Percentiles rank a stretch among this genome's conserved stretches.
phyloP scores from a whole-genome alignment of 1,140 invertebrate species.

The Meloidogyne floridensis region DNA sequence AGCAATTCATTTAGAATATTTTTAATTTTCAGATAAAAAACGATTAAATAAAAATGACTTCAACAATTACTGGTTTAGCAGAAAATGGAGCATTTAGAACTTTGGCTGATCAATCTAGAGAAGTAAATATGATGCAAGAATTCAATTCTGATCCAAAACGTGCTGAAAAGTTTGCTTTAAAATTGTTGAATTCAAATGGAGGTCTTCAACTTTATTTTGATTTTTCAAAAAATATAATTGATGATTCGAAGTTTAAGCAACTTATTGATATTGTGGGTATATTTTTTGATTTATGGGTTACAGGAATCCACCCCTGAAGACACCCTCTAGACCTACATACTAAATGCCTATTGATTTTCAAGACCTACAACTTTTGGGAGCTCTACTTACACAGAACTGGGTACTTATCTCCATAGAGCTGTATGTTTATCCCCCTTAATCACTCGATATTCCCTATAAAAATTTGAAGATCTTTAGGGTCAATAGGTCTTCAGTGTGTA shows the following conservation, averaged over 20 bases:
- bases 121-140: constrained; percentile 52
- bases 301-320: too few relatives aligned
- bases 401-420: too few relatives aligned
- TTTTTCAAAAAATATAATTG: constrained; percentile 93
- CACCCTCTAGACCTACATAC: too few relatives aligned
- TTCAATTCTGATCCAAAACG: constrained; percentile 56
- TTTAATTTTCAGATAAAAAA: background rate
- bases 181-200: constrained; percentile 54
- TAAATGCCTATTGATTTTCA: too few relatives aligned
- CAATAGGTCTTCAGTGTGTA: too few relatives aligned
- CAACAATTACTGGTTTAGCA: constrained; percentile 30
- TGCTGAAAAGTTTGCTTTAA: constrained; percentile 58
- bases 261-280: constrained; percentile 77
- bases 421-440: too few relatives aligned
- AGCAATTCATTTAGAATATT: background rate
- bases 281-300: too few relatives aligned
- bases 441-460: too few relatives aligned
- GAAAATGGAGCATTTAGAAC: constrained; percentile 44
- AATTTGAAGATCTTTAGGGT: too few relatives aligned
- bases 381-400: too few relatives aligned
- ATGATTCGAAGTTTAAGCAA: constrained; percentile 76
- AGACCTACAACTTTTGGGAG: too few relatives aligned
- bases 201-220: constrained; percentile 76
- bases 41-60: background rate
- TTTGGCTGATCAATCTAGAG: constrained; percentile 39